These are phyloP conservation scores for Orius laevigatus DNA, from an alignment of 1,140 invertebrate species.

Conservation along the genomic window DNA sequence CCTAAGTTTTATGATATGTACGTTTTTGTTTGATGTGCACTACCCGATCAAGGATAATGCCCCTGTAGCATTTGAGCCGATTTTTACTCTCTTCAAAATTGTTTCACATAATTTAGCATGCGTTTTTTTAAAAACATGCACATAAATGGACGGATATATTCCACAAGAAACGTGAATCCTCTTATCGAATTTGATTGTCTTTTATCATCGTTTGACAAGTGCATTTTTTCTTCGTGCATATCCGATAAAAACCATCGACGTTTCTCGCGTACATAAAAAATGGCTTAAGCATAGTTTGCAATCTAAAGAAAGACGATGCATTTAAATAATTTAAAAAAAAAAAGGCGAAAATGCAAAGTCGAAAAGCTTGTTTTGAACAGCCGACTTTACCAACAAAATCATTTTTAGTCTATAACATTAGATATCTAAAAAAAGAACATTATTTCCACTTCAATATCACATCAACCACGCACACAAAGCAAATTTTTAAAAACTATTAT, in stretches of 20 bases:
- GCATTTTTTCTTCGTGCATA: too few species aligned
- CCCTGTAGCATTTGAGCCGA: conserved; percentile 20
- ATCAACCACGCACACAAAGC: conserved; percentile 18
- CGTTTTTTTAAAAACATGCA: conserved; percentile 18
- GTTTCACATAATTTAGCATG: conserved; percentile 4
- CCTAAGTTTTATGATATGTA: conserved; percentile 19
- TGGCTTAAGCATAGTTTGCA: conserved; percentile 14
- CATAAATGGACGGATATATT: conserved; percentile 20
- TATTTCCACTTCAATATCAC: conserved; percentile 13
- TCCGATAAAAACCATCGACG: too few species aligned
- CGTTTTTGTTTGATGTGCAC: conserved; percentile 18
- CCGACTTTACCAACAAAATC: conserved; percentile 16
- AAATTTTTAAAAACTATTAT: conserved; percentile 15
- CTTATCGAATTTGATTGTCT: too few species aligned
- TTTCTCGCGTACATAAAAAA: neutral
- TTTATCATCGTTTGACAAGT: too few species aligned
- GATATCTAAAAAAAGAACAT: conserved; percentile 6
- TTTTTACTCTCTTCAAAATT: conserved; percentile 16
- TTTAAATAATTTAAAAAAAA: conserved; percentile 3
- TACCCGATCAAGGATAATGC: conserved; percentile 15
- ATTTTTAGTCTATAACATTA: conserved; percentile 8
- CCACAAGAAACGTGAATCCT: conserved; percentile 14
- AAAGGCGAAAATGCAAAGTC: conserved; percentile 9
- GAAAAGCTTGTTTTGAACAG: conserved; percentile 15
- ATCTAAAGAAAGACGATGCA: conserved; percentile 11